Evolutionary conservation across 2,113 vertebrate species (phyloP).

Genomic region (Alces alces): DNA sequence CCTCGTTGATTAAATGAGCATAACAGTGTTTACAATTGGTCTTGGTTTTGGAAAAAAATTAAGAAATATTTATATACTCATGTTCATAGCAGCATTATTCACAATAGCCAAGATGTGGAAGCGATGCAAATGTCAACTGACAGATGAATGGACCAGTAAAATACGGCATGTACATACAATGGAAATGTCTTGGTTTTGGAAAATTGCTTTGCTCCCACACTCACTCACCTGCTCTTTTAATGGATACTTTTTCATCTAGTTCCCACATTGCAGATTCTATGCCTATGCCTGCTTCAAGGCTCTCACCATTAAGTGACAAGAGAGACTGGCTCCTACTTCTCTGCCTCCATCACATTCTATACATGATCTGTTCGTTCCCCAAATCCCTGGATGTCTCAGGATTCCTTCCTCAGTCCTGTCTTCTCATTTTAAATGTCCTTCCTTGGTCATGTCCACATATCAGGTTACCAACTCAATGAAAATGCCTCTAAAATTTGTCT

Average conservation of each 20-base stretch:
- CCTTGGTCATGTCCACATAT: neutral
- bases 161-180: neutral
- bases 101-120: neutral
- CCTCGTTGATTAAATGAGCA: neutral
- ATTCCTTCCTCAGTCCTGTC: neutral
- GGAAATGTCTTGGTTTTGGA: neutral
- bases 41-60: neutral
- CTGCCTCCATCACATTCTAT: accelerated
- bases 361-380: neutral
- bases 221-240: neutral
- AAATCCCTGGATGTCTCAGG: too few species aligned
- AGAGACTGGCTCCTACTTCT: neutral
- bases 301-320: neutral
- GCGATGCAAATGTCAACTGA: neutral
- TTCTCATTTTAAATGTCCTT: neutral
- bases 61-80: neutral
- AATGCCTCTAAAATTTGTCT: neutral
- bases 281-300: neutral
- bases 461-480: neutral
- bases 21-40: neutral
- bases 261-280: neutral
- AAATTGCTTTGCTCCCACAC: neutral
- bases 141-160: neutral
- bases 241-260: neutral
- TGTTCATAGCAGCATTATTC: neutral